Percentiles rank a stretch among this genome's conserved stretches.
Conservation (phyloP, 2,797 vertebrate genomes). For the Myripristis jacobus region DNA sequence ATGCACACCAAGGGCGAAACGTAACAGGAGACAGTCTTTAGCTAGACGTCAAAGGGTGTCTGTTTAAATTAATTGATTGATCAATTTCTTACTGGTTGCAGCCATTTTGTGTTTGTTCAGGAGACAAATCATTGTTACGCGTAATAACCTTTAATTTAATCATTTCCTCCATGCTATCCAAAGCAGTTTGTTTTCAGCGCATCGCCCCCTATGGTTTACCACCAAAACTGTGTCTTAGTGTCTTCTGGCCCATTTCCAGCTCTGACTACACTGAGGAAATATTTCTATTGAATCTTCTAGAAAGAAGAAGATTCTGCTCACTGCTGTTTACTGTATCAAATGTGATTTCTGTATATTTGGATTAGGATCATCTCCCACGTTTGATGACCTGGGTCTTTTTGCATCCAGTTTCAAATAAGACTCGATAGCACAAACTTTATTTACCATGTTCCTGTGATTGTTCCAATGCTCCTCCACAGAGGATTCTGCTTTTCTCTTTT, state of each 20-base stretch:
- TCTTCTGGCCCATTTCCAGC: neutral
- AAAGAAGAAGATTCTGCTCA: neutral
- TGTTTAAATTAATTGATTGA: neutral
- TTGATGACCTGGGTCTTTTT: neutral
- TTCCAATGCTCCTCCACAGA: slow-evolving; percentile 17
- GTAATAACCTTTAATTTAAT: too few relatives aligned
- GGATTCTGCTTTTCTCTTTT: slow-evolving; percentile 1
- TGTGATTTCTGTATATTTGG: slow-evolving; percentile 3
- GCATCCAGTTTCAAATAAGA: neutral
- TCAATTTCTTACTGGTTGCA: slow-evolving; percentile 1
- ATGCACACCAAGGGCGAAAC: neutral
- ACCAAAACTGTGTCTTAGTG: neutral
- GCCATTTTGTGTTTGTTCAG: neutral
- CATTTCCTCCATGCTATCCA: too few relatives aligned
- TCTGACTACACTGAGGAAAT: slow-evolving; percentile 1
- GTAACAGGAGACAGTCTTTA: slow-evolving; percentile 14
- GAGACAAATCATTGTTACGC: slow-evolving; percentile 5
- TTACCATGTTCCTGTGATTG: too few relatives aligned
- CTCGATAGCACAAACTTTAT: slow-evolving; percentile 4
- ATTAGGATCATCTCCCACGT: too few relatives aligned
- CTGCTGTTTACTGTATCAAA: slow-evolving; percentile 4
- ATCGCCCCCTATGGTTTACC: too few relatives aligned
- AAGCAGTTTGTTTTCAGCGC: too few relatives aligned
- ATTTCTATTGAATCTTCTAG: neutral
- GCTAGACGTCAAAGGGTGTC: neutral